phyloP scores from a whole-genome alignment of 2,797 vertebrate species.

The Phylloscopus collybita region DNA sequence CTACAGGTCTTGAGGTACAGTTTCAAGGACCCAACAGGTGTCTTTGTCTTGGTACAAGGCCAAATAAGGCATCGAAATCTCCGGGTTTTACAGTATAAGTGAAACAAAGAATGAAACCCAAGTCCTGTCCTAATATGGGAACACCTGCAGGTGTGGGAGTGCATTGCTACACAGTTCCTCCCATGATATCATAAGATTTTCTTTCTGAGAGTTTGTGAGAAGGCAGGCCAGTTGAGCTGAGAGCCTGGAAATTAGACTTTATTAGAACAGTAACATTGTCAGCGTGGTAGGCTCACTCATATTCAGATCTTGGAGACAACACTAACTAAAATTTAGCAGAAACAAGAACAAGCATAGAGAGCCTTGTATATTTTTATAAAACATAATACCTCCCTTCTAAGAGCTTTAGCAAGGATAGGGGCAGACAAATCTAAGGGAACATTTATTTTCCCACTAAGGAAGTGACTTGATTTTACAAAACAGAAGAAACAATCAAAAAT shows the following conservation, averaged over 20 bases:
- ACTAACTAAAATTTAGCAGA: background rate
- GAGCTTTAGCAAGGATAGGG: background rate
- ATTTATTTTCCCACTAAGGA: background rate
- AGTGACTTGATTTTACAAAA: background rate
- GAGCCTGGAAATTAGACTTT: background rate
- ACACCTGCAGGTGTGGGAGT: no score
- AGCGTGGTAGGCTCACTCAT: background rate
- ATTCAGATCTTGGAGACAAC: background rate
- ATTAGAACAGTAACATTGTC: background rate
- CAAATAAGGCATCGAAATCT: no score
- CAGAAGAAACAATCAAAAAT: background rate
- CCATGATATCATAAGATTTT: background rate
- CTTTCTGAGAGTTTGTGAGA: background rate
- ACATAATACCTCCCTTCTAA: background rate
- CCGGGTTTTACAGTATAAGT: no score
- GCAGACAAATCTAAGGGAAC: background rate
- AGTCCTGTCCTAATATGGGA: no score
- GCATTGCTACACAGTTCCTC: background rate
- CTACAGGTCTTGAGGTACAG: no score
- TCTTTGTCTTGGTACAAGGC: no score
- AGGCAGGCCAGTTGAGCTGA: background rate
- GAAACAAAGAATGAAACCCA: no score
- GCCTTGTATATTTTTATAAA: background rate
- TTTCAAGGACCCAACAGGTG: no score
- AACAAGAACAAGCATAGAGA: background rate